These are phyloP conservation scores for Rhinophrynus dorsalis DNA, from an alignment of 2,797 vertebrate species.

Conservation along the genomic window DNA sequence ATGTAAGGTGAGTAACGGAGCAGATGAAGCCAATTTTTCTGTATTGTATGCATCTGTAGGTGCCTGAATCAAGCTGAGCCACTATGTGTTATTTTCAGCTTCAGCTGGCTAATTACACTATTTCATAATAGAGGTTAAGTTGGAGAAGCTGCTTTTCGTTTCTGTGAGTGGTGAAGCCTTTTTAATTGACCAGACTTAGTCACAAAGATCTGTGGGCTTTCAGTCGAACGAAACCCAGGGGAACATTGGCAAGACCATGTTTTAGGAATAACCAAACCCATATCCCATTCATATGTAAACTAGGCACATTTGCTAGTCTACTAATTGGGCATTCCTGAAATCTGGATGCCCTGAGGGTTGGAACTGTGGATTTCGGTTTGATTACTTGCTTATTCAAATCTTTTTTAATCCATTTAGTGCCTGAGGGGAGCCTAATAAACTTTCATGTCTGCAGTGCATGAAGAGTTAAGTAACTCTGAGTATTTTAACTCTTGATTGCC, in stretches of 20 bases:
- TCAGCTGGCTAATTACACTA: constrained; percentile 31
- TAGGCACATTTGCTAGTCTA: constrained; percentile 13
- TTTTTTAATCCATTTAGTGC: constrained; percentile 37
- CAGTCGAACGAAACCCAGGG: constrained; percentile 7
- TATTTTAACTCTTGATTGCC: too few relatives aligned
- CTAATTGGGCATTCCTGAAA: constrained; percentile 45
- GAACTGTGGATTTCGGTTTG: background rate
- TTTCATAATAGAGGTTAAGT: constrained; percentile 21
- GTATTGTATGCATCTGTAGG: too few relatives aligned
- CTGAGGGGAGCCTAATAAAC: background rate
- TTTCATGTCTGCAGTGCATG: background rate
- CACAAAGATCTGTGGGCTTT: constrained; percentile 13
- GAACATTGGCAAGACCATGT: constrained; percentile 17
- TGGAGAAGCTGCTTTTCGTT: constrained; percentile 15
- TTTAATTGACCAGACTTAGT: constrained; percentile 37
- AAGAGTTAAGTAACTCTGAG: constrained; percentile 17
- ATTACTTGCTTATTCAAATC: background rate
- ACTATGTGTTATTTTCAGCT: background rate
- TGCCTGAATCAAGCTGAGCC: background rate
- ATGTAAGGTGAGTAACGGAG: too few relatives aligned
- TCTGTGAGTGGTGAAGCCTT: constrained; percentile 2
- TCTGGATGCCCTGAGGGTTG: constrained; percentile 37
- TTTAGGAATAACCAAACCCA: constrained; percentile 23
- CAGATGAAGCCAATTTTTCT: too few relatives aligned
- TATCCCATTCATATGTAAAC: constrained; percentile 44